Base-by-base conservation (phyloP, 2,888 invertebrate genomes). In the Xestia xanthographa region DNA sequence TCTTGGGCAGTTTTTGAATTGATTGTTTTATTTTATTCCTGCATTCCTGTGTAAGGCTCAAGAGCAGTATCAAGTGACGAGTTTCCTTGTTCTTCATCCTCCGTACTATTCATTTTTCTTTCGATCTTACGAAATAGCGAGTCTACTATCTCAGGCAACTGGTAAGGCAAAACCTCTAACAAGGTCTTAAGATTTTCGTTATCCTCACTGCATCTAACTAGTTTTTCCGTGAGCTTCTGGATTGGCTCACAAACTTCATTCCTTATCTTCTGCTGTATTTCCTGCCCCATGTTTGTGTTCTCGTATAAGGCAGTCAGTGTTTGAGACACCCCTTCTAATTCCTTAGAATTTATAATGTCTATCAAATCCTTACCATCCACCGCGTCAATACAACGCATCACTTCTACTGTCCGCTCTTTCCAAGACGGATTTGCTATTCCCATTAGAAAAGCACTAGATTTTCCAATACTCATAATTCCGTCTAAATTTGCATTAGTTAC, bases 401-500 rank as follows among this genome's bases (percentile, higher is more conserved):
- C 62, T 69, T 66, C 77, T 3, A 78, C 69, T 3, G 83, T 74
- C 20, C 72, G 41, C 20, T 79, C 76, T 65, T 81, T 82, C 81
- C 87, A 86, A 22, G 82, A 79, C 1, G 80, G 77, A 0, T 83
- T 74, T 29, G 75, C 84, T 11, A 73, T 83, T 3, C 75, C 77
- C 9, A 86, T 48, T 50, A 85, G 66, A 34, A 75, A 77, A n/a
- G 84, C 68, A 67, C 86, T 75, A 43, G 81, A 76, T 56, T 84
- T 83, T 1, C 88, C 1, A 8, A 89, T 70, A 5, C 78, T 80
- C 1, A 84, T 66, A 17, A 88, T 56, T 29, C 83, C 87, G 50
- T 86, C 85, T 4, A 83, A n/a, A 69, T 90, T 87, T 38, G 87
- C 85, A 26, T 22, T 67, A 22, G 84, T 75, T 2, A 85, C 70